Evolutionary conservation across 2,888 invertebrate genomes (phyloP), one percentile per base, ranked within the genome.

Genomic region (Ophion costatus): DNA sequence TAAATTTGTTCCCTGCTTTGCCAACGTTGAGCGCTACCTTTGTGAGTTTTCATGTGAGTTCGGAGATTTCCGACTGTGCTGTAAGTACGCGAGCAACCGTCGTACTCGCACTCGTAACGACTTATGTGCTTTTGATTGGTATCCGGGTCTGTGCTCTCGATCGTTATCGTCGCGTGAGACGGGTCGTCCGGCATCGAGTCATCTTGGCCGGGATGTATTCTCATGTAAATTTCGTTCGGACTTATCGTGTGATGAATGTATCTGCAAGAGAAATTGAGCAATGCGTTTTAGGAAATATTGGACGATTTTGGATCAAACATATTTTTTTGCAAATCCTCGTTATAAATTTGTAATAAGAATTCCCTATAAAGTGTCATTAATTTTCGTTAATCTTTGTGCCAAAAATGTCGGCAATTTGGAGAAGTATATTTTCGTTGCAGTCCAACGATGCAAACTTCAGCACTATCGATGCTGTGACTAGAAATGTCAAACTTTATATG

Each of bases 1-100:
- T 63, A 22, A 22, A 61, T 74, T 24, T 63, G 22, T 42, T 73
- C n/a, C 9, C 17, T 7, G 11, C 29, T 42, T 33, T 73, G 45
- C 57, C 24, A 63, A 59, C 11, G 6, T 38, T 56, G 45, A 57
- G 38, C 33, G 24, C 91, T 94, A 98, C 98, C 98, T 96, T 97
- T 98, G 92, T 99, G 98, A 80, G 98, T 98, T 95, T 98, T 99
- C 95, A 98, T 96, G 94, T 99, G 99, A 84, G 98, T 98, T 91
- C 98, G 96, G 88, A 99, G 95, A 94, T 99, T 99, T 75, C 98
- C 98, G 88, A 98, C 97, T 7, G 98, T 98, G 93, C 98, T 98
- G 94, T 98, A 98, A 79, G 98, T 98, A 89, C 98, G 95, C 86
- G 95, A 95, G 93, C 98, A 98, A 20, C 97, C 98, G 85, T 97